A percentile compares a stretch with the other conserved stretches of the same genome.
Conservation (phyloP, 1,140 invertebrate genomes). For the Archegozetes longisetosus region DNA sequence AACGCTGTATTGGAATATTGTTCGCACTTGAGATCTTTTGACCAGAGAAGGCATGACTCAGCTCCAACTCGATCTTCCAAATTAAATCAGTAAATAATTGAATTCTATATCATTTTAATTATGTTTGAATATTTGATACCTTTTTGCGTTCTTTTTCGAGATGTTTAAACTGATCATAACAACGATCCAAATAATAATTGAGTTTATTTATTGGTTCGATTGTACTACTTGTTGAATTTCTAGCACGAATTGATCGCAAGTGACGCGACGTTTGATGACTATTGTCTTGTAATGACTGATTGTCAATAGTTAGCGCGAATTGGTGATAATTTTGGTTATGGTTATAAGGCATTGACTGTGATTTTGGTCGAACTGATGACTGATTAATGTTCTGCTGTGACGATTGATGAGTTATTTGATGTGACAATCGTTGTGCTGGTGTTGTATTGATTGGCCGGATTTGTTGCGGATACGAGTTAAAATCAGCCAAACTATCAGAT, state of each 20-base stretch:
- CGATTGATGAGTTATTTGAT: too few relatives aligned
- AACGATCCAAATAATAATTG: not conserved
- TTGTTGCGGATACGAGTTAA: too few relatives aligned
- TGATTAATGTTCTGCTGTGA: too few relatives aligned
- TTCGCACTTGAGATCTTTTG: conserved; percentile 64
- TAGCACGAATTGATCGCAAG: not conserved
- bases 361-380: too few relatives aligned
- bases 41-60: conserved; percentile 60
- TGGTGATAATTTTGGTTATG: too few relatives aligned
- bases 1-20: conserved; percentile 56
- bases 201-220: not conserved
- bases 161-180: not conserved
- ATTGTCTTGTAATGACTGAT: too few relatives aligned
- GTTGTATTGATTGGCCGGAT: too few relatives aligned
- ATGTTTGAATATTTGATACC: not conserved
- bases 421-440: too few relatives aligned
- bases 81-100: not conserved
- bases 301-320: too few relatives aligned
- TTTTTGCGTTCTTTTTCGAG: not conserved
- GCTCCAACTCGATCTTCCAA: conserved; percentile 51
- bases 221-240: not conserved
- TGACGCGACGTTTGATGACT: not conserved
- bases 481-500: too few relatives aligned
- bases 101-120: not conserved
- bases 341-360: too few relatives aligned